Evolutionary conservation across 2,888 invertebrate species (phyloP).

Genomic region (Bombyx huttoni): DNA sequence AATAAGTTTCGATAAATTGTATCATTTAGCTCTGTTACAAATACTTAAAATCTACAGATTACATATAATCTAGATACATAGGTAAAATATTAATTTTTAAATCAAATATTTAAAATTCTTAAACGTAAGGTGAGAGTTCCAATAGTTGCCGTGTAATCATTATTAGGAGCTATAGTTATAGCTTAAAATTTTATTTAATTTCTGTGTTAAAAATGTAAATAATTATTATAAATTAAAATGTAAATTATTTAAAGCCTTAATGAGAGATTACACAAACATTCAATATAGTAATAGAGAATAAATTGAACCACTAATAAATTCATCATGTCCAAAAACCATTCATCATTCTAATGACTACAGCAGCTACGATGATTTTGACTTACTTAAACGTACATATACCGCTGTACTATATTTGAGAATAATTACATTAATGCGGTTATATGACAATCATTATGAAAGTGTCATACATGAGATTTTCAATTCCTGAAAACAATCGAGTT

Average conservation of each 20-base stretch:
- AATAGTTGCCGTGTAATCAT: neutral
- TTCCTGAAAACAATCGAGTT: constrained; percentile 35
- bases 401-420: constrained; percentile 11
- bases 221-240: neutral
- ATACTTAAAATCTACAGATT: neutral
- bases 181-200: neutral
- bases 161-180: neutral
- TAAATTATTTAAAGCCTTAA: neutral
- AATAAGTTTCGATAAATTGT: neutral
- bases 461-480: constrained; percentile 48
- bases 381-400: constrained; percentile 11
- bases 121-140: neutral
- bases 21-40: neutral
- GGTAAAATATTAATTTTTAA: neutral
- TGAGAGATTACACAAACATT: neutral
- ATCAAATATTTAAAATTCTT: neutral
- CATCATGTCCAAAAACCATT: neutral
- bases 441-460: constrained; percentile 45
- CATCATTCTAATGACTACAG: neutral
- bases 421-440: constrained; percentile 16
- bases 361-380: constrained; percentile 1
- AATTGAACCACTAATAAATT: neutral
- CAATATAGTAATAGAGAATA: neutral
- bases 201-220: neutral
- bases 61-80: neutral